Evolutionary conservation across 1,140 invertebrate genomes (phyloP).

Genomic region (Drosophila ironensis): DNA sequence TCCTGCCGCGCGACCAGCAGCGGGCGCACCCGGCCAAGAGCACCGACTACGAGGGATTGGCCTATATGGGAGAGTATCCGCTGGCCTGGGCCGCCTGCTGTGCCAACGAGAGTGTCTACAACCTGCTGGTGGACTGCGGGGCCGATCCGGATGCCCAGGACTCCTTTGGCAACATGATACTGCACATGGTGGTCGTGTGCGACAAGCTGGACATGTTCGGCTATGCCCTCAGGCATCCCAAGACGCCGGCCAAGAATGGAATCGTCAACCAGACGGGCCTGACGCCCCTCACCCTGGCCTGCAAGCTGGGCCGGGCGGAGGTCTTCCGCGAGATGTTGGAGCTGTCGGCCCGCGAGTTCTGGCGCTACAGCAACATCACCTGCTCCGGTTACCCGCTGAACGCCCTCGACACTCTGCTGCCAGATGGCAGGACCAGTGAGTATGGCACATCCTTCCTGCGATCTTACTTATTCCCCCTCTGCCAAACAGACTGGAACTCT

Average conservation of each 20-base stretch:
- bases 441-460: conserved; percentile 24
- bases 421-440: conserved; percentile 96
- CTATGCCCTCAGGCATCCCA: conserved; percentile 97
- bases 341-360: conserved; percentile 96
- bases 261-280: conserved; percentile 94
- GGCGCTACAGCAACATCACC: conserved; percentile 99
- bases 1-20: conserved; percentile 95
- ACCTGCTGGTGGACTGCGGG: conserved; percentile 94
- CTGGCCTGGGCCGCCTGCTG: conserved; percentile 98
- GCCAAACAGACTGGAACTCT: conserved; percentile 96
- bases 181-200: conserved; percentile 99
- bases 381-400: conserved; percentile 98
- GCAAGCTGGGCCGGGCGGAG: conserved; percentile 96
- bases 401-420: conserved; percentile 96
- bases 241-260: conserved; percentile 94
- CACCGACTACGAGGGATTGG: conserved; percentile 97
- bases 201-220: conserved; percentile 99
- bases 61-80: conserved; percentile 97
- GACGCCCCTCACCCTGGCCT: conserved; percentile 97
- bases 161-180: conserved; percentile 96
- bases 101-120: conserved; percentile 98
- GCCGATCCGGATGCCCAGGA: conserved; percentile 97
- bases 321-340: conserved; percentile 99
- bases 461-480: neutral
- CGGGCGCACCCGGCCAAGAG: conserved; percentile 86